A percentile compares a stretch with the other conserved stretches of the same genome.
Conservation (phyloP, 2,888 invertebrate species). For the Sepiola atlantica region DNA sequence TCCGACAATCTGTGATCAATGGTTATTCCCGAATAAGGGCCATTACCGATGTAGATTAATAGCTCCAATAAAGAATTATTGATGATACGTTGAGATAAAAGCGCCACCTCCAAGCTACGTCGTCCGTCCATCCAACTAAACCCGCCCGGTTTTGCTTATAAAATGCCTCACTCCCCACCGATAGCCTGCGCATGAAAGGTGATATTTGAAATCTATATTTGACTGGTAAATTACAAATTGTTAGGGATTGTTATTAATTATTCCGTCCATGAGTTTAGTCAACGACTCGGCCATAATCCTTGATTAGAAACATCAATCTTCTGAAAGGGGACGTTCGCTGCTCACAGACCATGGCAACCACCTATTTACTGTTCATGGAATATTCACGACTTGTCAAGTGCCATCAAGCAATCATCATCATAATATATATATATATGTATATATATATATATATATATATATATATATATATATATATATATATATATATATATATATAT, state of each 20-base stretch:
- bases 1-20: not conserved
- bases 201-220: not conserved
- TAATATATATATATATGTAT: not conserved
- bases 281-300: not conserved
- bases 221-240: not conserved
- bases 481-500: not conserved
- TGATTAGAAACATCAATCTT: slow-evolving; percentile 1
- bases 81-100: not conserved
- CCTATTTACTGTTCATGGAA: not conserved
- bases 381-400: not conserved
- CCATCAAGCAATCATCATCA: not conserved
- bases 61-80: not conserved
- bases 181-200: not conserved
- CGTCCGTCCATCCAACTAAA: too few relatives aligned
- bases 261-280: not conserved
- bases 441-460: slow-evolving; percentile 14
- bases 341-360: slow-evolving; percentile 32
- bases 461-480: not conserved
- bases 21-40: not conserved
- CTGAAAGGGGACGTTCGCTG: not conserved
- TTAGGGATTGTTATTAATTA: slow-evolving; percentile 7
- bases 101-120: not conserved
- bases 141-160: too few relatives aligned
- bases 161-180: not conserved
- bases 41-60: not conserved